phyloP scores from a whole-genome alignment of 2,888 invertebrate genomes.

The Trachelus tabidus region DNA sequence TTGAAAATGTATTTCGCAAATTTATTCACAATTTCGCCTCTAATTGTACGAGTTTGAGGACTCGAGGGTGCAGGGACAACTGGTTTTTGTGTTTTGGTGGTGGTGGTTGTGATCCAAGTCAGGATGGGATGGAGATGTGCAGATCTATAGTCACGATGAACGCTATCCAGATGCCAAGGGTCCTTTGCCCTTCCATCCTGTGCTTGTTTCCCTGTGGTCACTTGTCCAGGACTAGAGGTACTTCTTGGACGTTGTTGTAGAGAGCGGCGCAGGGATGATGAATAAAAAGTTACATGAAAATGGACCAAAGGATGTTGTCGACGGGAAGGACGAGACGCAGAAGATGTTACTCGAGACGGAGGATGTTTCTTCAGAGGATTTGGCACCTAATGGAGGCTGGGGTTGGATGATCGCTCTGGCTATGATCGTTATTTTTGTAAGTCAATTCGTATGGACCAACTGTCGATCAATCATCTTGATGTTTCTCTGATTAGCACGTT shows the following conservation, averaged over 20 bases:
- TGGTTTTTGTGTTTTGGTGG: not conserved
- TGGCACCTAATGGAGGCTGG: slow-evolving; percentile 90
- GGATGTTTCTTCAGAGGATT: slow-evolving; percentile 48
- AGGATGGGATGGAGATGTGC: not conserved
- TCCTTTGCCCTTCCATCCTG: not conserved
- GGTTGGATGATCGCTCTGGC: slow-evolving; percentile 90
- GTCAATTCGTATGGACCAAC: slow-evolving; percentile 58
- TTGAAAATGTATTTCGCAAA: not conserved
- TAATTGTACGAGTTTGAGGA: not conserved
- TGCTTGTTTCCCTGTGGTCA: not conserved
- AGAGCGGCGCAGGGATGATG: not conserved
- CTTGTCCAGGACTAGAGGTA: not conserved
- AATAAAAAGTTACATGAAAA: not conserved
- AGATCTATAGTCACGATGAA: not conserved
- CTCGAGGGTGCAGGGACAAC: not conserved
- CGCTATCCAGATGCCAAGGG: not conserved
- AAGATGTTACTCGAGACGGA: not conserved
- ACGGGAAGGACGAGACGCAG: not conserved
- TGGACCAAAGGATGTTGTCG: not conserved
- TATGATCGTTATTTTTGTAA: slow-evolving; percentile 86
- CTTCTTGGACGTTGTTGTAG: not conserved
- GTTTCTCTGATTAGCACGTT: not conserved
- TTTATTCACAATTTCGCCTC: not conserved
- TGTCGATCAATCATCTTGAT: not conserved
- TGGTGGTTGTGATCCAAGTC: not conserved